phyloP scores from a whole-genome alignment of 2,797 vertebrate species.

The Discoglossus pictus region DNA sequence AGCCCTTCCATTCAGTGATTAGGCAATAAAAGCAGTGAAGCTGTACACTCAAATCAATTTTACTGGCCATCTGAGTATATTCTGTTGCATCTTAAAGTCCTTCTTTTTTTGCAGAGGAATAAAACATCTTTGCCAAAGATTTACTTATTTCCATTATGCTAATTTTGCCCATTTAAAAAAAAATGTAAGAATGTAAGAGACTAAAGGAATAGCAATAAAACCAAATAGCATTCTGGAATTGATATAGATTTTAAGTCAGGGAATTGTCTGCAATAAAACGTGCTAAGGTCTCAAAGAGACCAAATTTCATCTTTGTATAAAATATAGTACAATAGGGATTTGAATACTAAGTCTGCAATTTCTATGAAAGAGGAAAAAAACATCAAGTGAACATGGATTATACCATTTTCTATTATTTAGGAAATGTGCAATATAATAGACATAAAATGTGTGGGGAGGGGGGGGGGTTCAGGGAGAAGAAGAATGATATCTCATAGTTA shows the following conservation, averaged over 20 bases:
- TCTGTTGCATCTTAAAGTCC: constrained; percentile 18
- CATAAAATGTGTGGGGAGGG: too few relatives aligned
- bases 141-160: constrained; percentile 47
- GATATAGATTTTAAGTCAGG: constrained; percentile 40
- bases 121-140: constrained; percentile 40
- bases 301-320: constrained; percentile 16
- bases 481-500: too few relatives aligned
- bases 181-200: constrained; percentile 32
- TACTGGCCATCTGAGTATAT: constrained; percentile 39
- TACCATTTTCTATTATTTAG: background rate
- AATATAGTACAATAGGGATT: background rate
- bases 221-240: constrained; percentile 42
- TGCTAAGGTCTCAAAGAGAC: constrained; percentile 20
- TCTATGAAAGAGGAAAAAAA: background rate
- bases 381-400: too few relatives aligned
- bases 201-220: constrained; percentile 45
- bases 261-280: constrained; percentile 40
- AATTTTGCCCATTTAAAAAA: constrained; percentile 39
- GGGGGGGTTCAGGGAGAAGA: too few relatives aligned
- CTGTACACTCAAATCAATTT: constrained; percentile 34
- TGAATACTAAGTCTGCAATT: constrained; percentile 12
- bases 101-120: constrained; percentile 31
- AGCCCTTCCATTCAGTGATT: constrained; percentile 36
- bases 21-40: constrained; percentile 44
- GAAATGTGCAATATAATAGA: background rate